Conservation (phyloP, 1,140 invertebrate genomes). For the Aporrectodea caliginosa region DNA sequence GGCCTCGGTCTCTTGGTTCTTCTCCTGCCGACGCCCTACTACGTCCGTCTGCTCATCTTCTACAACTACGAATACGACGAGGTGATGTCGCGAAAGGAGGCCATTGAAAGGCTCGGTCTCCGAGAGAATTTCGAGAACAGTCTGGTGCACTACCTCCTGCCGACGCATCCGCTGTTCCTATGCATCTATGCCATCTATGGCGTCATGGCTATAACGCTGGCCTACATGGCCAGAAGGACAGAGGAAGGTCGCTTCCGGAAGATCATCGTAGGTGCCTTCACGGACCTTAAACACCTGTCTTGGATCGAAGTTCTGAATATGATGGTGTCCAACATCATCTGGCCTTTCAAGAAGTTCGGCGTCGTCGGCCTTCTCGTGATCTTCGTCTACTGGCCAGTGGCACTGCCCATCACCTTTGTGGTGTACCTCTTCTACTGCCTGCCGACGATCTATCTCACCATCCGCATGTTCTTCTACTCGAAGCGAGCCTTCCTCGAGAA, state of each 20-base stretch:
- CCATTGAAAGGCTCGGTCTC: slow-evolving; percentile 36
- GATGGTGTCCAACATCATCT: slow-evolving; percentile 29
- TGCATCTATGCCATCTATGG: slow-evolving; percentile 46
- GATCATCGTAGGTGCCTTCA: slow-evolving; percentile 35
- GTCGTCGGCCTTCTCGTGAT: slow-evolving; percentile 43
- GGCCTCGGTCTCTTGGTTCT: slow-evolving; percentile 42
- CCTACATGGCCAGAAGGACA: slow-evolving; percentile 30
- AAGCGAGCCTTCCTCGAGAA: slow-evolving; percentile 15
- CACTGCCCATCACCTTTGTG: slow-evolving; percentile 39
- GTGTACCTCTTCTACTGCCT: slow-evolving; percentile 46
- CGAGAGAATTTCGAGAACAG: slow-evolving; percentile 40
- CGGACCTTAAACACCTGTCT: slow-evolving; percentile 47
- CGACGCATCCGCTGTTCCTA: slow-evolving; percentile 47
- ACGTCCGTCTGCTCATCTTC: slow-evolving; percentile 46
- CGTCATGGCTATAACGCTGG: slow-evolving; percentile 41
- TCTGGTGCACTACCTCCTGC: slow-evolving; percentile 47
- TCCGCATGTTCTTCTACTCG: slow-evolving; percentile 45
- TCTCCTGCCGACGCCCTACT: slow-evolving; percentile 45
- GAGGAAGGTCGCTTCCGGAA: slow-evolving; percentile 15
- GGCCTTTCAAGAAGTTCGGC: slow-evolving; percentile 37
- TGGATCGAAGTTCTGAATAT: slow-evolving; percentile 30
- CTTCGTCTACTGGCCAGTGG: slow-evolving; percentile 41
- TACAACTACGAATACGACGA: slow-evolving; percentile 48
- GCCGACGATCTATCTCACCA: slow-evolving; percentile 47
- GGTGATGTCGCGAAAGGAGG: slow-evolving; percentile 34